Percentiles rank a stretch among this genome's conserved stretches.
phyloP scores from a whole-genome alignment of 2,888 invertebrate species.

The Oxyteleia sp. region DNA sequence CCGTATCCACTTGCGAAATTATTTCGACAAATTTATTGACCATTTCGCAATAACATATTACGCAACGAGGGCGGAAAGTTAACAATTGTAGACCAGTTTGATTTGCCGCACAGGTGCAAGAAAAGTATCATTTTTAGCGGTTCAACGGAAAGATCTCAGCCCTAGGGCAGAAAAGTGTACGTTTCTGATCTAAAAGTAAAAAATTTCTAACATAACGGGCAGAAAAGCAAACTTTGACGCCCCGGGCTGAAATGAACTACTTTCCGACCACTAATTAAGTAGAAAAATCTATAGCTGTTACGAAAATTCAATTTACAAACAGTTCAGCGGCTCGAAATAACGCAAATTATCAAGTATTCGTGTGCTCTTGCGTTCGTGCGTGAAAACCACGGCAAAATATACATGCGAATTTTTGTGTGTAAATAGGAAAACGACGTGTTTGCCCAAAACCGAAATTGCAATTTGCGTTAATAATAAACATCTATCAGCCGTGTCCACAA shows the following conservation, averaged over 20 bases:
- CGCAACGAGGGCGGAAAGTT: too few species aligned
- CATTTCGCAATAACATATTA: too few species aligned
- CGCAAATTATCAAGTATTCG: background rate
- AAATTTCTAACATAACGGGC: too few species aligned
- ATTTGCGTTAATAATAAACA: constrained; percentile 51
- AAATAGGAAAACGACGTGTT: constrained; percentile 17
- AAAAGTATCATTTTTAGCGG: too few species aligned
- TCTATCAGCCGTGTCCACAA: constrained; percentile 40
- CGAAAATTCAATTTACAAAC: background rate
- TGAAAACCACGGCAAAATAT: background rate
- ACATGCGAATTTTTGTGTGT: constrained; percentile 26
- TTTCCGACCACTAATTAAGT: too few species aligned
- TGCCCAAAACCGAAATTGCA: constrained; percentile 36
- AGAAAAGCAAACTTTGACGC: background rate
- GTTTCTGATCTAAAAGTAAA: too few species aligned
- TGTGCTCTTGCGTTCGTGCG: background rate
- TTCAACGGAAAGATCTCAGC: too few species aligned
- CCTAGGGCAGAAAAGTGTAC: too few species aligned
- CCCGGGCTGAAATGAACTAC: too few species aligned
- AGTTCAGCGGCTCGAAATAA: background rate
- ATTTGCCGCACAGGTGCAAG: too few species aligned
- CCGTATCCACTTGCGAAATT: constrained; percentile 76
- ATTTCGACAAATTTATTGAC: constrained; percentile 64
- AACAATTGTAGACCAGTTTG: too few species aligned
- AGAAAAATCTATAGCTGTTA: too few species aligned